These are phyloP conservation scores for Hoplostethus mediterraneus DNA, from an alignment of 2,797 vertebrate genomes.

Conservation along the genomic window DNA sequence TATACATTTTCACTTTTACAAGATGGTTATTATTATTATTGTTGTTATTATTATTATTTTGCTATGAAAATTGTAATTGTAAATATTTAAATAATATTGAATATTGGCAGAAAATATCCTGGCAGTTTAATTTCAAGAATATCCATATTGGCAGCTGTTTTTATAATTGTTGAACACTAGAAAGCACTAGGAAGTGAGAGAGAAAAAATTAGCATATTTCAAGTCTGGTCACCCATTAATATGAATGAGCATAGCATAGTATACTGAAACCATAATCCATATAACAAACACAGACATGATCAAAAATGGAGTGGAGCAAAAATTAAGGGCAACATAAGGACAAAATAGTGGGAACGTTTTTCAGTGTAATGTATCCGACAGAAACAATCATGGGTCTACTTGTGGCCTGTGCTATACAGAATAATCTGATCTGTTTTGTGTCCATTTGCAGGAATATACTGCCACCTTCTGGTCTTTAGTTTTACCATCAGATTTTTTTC, in stretches of 20 bases:
- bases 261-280: no score
- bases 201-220: background rate
- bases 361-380: background rate
- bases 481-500: background rate
- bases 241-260: background rate
- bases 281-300: no score
- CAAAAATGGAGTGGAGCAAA: no score
- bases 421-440: background rate
- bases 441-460: conserved; percentile 33
- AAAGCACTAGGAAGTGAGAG: conserved; percentile 8
- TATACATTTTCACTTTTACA: no score
- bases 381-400: background rate
- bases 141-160: background rate
- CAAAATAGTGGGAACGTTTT: no score
- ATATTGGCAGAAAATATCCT: background rate
- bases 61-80: background rate
- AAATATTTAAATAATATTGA: conserved; percentile 1
- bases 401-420: background rate
- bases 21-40: no score
- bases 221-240: conserved; percentile 19
- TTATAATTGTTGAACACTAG: conserved; percentile 5
- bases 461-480: conserved; percentile 69
- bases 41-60: background rate
- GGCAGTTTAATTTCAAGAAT: background rate
- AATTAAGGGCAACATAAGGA: no score